A percentile compares a stretch with the other conserved stretches of the same genome.
These are phyloP conservation scores for Erethizon dorsatum DNA, from an alignment of 2,797 vertebrate species.

Conservation along the genomic window DNA sequence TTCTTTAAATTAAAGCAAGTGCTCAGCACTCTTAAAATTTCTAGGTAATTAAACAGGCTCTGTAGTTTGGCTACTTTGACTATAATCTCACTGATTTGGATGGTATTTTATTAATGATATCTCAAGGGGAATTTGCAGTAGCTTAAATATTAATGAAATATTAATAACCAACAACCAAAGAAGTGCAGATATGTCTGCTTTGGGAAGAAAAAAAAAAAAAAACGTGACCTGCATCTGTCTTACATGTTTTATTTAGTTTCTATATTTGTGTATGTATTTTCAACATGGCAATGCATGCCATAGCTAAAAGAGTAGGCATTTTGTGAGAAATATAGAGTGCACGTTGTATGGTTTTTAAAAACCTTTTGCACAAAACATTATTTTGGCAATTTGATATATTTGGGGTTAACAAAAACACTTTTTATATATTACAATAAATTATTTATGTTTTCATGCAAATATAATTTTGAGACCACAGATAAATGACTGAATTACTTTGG, in stretches of 20 bases:
- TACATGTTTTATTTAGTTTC: not conserved
- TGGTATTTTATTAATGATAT: conserved; percentile 93
- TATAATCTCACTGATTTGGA: conserved; percentile 91
- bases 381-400: conserved; percentile 6
- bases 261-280: not conserved
- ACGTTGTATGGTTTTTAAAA: not conserved
- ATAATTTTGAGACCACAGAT: not conserved
- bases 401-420: not conserved
- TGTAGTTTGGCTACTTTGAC: conserved; percentile 89
- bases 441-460: not conserved
- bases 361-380: not conserved
- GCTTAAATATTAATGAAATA: conserved; percentile 90
- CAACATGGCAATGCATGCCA: not conserved
- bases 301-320: not conserved
- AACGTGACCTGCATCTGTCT: conserved; percentile 80
- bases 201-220: conserved; percentile 51
- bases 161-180: conserved; percentile 87
- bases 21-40: conserved; percentile 81
- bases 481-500: not conserved
- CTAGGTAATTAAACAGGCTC: conserved; percentile 90
- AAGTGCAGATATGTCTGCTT: conserved; percentile 67
- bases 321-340: not conserved
- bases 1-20: conserved; percentile 84
- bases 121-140: conserved; percentile 89
- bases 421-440: not conserved